Evolutionary conservation across 1,140 invertebrate genomes (phyloP).

Genomic region (Antheraea pernyi): DNA sequence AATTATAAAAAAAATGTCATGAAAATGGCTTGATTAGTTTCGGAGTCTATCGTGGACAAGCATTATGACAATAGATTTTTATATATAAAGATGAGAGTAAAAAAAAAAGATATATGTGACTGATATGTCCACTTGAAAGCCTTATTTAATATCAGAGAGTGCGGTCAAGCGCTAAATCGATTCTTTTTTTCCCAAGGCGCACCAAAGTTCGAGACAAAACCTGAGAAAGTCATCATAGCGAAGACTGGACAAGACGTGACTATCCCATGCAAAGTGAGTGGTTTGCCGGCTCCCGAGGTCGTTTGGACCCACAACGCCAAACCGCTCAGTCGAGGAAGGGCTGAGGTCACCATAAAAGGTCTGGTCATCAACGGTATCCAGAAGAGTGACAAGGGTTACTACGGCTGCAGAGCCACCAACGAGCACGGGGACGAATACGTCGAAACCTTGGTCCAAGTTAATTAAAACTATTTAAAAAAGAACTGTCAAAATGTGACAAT

Average conservation of each 20-base stretch:
- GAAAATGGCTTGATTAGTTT: no score
- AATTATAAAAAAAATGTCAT: no score
- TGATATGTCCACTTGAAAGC: no score
- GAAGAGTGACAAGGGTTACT: constrained; percentile 48
- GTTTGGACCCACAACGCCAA: constrained; percentile 48
- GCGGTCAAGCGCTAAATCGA: no score
- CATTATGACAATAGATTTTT: no score
- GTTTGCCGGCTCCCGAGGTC: constrained; percentile 28
- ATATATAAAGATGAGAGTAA: no score
- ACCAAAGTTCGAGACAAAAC: constrained; percentile 34
- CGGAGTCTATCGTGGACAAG: no score
- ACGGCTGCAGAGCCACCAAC: constrained; percentile 49
- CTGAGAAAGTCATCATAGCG: constrained; percentile 21
- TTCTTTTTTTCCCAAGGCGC: constrained; percentile 33
- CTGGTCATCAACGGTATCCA: constrained; percentile 40
- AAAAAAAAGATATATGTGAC: no score
- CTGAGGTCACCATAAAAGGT: constrained; percentile 26
- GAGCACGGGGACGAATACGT: constrained; percentile 41
- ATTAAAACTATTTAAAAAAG: constrained; percentile 11
- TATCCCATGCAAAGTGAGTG: constrained; percentile 43
- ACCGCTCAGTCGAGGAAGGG: constrained; percentile 22
- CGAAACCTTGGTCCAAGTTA: constrained; percentile 40
- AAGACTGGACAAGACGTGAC: constrained; percentile 40
- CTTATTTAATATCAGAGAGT: no score
- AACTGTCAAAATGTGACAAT: neutral